Evolutionary conservation across 1,140 invertebrate species (phyloP), one percentile per base, ranked within the genome.

Genomic region (Atta texana): DNA sequence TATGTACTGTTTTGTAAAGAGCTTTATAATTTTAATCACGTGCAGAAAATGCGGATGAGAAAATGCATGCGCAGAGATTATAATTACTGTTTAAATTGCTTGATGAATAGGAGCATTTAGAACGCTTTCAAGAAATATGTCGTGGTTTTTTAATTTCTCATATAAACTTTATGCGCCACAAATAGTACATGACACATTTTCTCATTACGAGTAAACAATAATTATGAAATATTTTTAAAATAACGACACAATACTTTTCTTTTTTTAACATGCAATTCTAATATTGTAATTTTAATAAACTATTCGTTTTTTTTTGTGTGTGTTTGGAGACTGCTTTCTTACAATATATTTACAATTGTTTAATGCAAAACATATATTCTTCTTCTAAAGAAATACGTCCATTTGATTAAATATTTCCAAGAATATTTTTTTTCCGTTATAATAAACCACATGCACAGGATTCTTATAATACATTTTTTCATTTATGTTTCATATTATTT

Each of bases 11-110:
- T 71, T 18, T 18, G 3, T 51, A 21, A 5, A 63, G 24, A 16
- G 55, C 39, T 75, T 51, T 51, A 39, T 75, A 61, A 84, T 84
- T 75, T 75, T 75, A 84, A 61, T 61, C 61, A 75, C 69, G 51
- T 28, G 44, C 39, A 28, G 8, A 8, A 74, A 61, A 84, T 34
- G 16, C 16, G 3, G 24, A 82, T 61, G 18, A 49, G 6, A 63
- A 72, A 44, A 71, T 61, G 14, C 28, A 61, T 21, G 80, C 68
- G 68, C 14, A 34, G n/a, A 61, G 55, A 84, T 84, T 84, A 72
- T 84, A 84, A 84, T 84, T 84, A 75, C 55, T 74, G n/a, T 75
- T 51, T 51, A 75, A 75, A 84, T 84, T 75, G 24, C 55, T 84
- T 28, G 55, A 84, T 55, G 55, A 84, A 84, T 82, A 72, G 28